Evolutionary conservation across 2,797 vertebrate species (phyloP), one percentile per base, ranked within the genome.

Genomic region (Vireo griseus): DNA sequence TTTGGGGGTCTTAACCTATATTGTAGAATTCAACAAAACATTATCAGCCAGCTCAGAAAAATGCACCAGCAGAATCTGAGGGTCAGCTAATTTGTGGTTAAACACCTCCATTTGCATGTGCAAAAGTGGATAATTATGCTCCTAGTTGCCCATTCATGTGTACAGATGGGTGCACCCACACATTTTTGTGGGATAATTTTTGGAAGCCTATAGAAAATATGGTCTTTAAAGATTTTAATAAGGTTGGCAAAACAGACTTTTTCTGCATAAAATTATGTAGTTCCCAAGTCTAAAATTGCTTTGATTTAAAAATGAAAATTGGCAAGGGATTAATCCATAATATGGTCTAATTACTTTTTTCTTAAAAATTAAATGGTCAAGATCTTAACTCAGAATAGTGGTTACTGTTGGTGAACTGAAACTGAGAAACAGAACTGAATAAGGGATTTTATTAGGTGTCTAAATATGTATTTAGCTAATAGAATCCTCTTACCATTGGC

Each of bases 381-480:
- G 93, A 95, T 94, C 90, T 96, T 96, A 96, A 96, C 89, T 95
- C 75, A 68, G 72, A 95, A 90, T 79, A 77, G 69, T 12, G 62
- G 80, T 92, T 95, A 89, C 84, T 88, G 86, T 91, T 95, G 58
- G 20, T 81, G 86, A 88, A 93, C 90, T 97, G 91, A 95, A 91
- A 96, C 84, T 92, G 95, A 94, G 88, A 92, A 84, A 87, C 28
- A 86, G 84, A 95, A 82, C 61, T 35, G 78, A 85, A 84, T 59
- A 58, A 69, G 52, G 71, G 83, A 73, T 95, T 95, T 92, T 94
- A 96, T 96, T 95, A 95, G 74, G 88, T 92, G 79, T 69, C 92
- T 97, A 94, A 97, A 75, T 94, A 96, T 87, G 91, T 93, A 94
- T 95, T 97, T 97, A 97, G 80, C 88, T 95, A 97, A 95, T 94